A percentile compares a stretch with the other conserved stretches of the same genome.
phyloP scores from a whole-genome alignment of 2,797 vertebrate genomes.

The Danio albolineatus region DNA sequence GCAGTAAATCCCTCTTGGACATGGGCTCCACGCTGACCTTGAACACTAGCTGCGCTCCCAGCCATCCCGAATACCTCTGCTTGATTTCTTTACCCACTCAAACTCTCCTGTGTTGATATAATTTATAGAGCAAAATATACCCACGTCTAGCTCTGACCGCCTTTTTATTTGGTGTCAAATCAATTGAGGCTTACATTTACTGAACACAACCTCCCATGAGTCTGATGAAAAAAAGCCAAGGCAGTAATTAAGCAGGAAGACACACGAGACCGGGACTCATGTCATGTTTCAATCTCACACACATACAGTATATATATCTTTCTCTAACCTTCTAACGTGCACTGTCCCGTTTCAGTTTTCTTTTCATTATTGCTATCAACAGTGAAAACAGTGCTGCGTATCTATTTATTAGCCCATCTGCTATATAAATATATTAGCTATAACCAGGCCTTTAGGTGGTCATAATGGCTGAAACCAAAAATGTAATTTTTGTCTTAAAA shows the following conservation, averaged over 20 bases:
- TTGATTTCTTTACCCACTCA: constrained; percentile 46
- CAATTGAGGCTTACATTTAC: constrained; percentile 24
- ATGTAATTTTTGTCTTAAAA: no score
- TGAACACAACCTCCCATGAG: constrained; percentile 21
- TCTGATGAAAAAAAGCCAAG: neutral
- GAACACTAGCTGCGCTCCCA: constrained; percentile 54
- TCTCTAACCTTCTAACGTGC: no score
- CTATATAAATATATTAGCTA: no score
- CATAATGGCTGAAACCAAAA: no score
- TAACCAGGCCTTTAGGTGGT: no score
- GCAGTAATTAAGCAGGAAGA: constrained; percentile 1
- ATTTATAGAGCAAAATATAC: constrained; percentile 25
- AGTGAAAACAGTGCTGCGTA: no score
- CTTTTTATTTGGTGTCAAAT: constrained; percentile 34
- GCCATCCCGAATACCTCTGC: constrained; percentile 20
- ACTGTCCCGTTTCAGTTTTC: no score
- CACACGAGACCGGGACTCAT: neutral
- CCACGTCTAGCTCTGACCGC: constrained; percentile 1
- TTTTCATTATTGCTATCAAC: no score
- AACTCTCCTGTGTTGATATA: constrained; percentile 32
- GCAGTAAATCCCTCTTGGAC: constrained; percentile 57
- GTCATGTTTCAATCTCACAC: neutral
- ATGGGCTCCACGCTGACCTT: constrained; percentile 52
- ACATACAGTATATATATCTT: no score
- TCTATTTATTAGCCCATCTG: no score